Base-by-base conservation (phyloP, 2,888 invertebrate species). In the Pseudoips prasinana region DNA sequence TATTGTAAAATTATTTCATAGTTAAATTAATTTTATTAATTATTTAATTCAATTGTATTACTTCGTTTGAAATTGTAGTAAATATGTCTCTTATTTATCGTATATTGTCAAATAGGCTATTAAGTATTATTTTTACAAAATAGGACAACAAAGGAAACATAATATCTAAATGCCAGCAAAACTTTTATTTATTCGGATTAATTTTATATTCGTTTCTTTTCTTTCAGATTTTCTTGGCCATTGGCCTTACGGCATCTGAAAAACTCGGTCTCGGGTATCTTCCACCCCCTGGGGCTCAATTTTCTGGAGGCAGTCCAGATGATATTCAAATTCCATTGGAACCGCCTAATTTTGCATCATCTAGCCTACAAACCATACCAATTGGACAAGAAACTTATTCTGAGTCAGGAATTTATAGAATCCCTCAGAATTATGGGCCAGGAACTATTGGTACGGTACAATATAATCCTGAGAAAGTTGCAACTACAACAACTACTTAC, bases 181-280 rank as follows among this genome's bases (percentile, higher is more conserved):
- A n/a, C n/a, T n/a, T n/a, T n/a, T n/a, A n/a, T n/a, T n/a, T n/a
- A n/a, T n/a, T n/a, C n/a, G n/a, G n/a, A n/a, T n/a, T n/a, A n/a
- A n/a, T n/a, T n/a, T n/a, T n/a, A n/a, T n/a, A n/a, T n/a, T n/a
- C n/a, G n/a, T n/a, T n/a, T n/a, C n/a, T 14, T 2, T 14, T 29
- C 46, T 78, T 80, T 23, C 75, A 86, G 85, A 38, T 84, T 14
- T 19, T 75, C n/a, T 38, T 74, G 42, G 66, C 58, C 25, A 19
- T 75, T 33, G 64, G 69, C 50, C 57, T 78, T 33, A 60, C 51
- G 8, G 49, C 55, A 8, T 48, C 72, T 1, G 81, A 81, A 14
- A 83, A 83, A 44, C 43, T 85, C 10, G 75, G 81, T 33, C 60
- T 75, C 25, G 68, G 62, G 1, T 86, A 85, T 25, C 67, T 85